Evolutionary conservation across 92 coral and sea anemone species (phyloP).

Genomic region (Umimayanthus chanpuru): DNA sequence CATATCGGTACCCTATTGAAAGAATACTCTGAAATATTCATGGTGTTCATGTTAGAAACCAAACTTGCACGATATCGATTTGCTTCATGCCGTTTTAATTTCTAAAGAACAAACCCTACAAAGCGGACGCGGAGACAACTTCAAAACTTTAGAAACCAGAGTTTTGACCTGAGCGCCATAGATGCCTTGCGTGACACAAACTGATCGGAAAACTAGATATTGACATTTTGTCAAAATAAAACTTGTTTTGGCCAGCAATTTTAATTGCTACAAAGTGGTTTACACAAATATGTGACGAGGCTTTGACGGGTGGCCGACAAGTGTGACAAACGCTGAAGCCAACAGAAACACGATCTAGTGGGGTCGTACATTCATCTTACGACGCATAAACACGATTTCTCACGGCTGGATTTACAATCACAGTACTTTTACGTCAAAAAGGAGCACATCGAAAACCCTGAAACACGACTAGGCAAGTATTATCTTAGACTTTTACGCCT

Average conservation of each 20-base stretch:
- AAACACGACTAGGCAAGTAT: background rate
- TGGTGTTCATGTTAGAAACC: slow-evolving; percentile 9
- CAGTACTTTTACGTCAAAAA: background rate
- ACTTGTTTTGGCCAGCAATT: background rate
- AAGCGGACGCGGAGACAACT: background rate
- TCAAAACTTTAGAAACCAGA: background rate
- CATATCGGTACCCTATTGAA: background rate
- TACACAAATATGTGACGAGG: slow-evolving; percentile 13
- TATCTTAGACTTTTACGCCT: background rate
- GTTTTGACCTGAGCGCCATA: background rate
- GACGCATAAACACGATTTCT: background rate
- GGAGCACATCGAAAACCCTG: background rate
- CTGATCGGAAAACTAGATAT: background rate
- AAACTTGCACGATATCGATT: background rate
- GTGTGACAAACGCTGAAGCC: slow-evolving; percentile 3
- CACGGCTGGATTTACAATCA: background rate
- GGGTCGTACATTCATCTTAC: background rate
- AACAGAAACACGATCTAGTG: background rate
- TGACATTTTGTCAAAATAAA: slow-evolving; percentile 16
- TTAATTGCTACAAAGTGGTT: slow-evolving; percentile 35
- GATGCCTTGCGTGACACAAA: background rate
- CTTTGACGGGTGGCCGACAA: slow-evolving; percentile 35
- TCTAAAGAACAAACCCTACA: background rate
- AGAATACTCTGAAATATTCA: slow-evolving; percentile 35
- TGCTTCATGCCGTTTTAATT: background rate